A percentile compares a stretch with the other conserved stretches of the same genome.
phyloP scores from a whole-genome alignment of 2,797 vertebrate genomes.

The Antennarius maculatus region DNA sequence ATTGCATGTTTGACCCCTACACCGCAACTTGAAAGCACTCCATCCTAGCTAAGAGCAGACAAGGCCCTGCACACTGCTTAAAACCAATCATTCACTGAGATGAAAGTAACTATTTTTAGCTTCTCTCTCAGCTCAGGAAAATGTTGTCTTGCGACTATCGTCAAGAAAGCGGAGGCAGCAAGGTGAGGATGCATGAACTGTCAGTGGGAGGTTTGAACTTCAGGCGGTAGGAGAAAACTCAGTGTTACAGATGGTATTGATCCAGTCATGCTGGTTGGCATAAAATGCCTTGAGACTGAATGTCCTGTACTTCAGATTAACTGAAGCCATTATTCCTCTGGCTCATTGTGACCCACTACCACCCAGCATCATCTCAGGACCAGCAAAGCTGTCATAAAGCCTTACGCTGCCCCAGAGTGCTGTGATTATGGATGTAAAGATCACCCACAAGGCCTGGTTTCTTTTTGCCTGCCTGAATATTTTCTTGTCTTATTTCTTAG shows the following conservation, averaged over 20 bases:
- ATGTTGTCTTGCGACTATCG: slow-evolving; percentile 52
- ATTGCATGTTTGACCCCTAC: slow-evolving; percentile 49
- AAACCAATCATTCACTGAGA: slow-evolving; percentile 54
- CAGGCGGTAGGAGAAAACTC: slow-evolving; percentile 39
- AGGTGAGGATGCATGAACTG: slow-evolving; percentile 56
- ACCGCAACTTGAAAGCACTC: slow-evolving; percentile 46
- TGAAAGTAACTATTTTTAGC: slow-evolving; percentile 69
- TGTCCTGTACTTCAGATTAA: slow-evolving; percentile 68
- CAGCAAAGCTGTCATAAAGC: slow-evolving; percentile 59
- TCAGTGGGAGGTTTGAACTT: slow-evolving; percentile 57
- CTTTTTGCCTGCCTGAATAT: slow-evolving; percentile 37
- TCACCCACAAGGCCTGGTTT: slow-evolving; percentile 27
- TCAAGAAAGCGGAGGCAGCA: slow-evolving; percentile 27
- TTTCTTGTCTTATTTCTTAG: slow-evolving; percentile 54
- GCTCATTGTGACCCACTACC: slow-evolving; percentile 55
- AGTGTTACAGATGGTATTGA: slow-evolving; percentile 58
- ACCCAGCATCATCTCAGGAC: slow-evolving; percentile 45
- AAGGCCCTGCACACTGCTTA: slow-evolving; percentile 30
- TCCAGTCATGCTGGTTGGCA: slow-evolving; percentile 63
- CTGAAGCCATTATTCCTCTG: slow-evolving; percentile 70
- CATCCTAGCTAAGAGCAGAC: slow-evolving; percentile 45
- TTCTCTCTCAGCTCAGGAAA: slow-evolving; percentile 55
- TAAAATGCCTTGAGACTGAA: slow-evolving; percentile 52
- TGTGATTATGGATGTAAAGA: slow-evolving; percentile 66
- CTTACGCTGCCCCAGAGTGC: slow-evolving; percentile 56